A percentile compares a stretch with the other conserved stretches of the same genome.
Conservation (phyloP, 2,888 invertebrate genomes). For the Limnephilus marmoratus region DNA sequence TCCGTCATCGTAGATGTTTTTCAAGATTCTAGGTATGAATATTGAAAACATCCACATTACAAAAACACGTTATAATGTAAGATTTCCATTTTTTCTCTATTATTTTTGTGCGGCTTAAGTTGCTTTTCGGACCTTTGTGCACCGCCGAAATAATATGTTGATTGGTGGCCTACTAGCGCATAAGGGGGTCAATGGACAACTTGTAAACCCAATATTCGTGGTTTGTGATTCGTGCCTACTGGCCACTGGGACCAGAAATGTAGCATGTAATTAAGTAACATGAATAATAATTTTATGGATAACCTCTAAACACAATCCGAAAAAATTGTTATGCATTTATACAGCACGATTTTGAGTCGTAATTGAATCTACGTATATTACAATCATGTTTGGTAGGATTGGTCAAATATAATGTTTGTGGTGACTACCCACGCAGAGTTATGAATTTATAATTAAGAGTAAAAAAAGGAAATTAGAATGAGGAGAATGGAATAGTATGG, state of each 20-base stretch:
- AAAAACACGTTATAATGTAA: too few species aligned
- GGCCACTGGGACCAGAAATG: neutral
- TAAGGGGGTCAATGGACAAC: conserved; percentile 29
- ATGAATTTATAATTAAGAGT: too few species aligned
- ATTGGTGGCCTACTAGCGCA: conserved; percentile 26
- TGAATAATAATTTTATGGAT: neutral
- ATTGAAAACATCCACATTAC: too few species aligned
- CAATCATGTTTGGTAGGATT: neutral
- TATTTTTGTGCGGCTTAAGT: neutral
- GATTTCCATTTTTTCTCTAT: too few species aligned
- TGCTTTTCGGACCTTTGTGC: neutral
- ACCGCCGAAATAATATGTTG: conserved; percentile 18
- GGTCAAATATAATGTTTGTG: neutral
- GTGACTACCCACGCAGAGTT: too few species aligned
- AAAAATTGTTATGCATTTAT: neutral
- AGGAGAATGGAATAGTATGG: too few species aligned
- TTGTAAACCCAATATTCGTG: neutral
- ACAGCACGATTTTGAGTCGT: neutral
- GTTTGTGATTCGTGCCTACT: neutral
- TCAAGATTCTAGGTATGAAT: too few species aligned
- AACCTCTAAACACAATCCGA: neutral
- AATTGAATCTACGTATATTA: neutral
- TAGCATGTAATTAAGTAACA: neutral
- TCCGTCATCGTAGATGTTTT: too few species aligned
- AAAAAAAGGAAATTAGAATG: too few species aligned